Evolutionary conservation across 2,888 invertebrate species (phyloP).

Genomic region (Sclerodermus sp.): DNA sequence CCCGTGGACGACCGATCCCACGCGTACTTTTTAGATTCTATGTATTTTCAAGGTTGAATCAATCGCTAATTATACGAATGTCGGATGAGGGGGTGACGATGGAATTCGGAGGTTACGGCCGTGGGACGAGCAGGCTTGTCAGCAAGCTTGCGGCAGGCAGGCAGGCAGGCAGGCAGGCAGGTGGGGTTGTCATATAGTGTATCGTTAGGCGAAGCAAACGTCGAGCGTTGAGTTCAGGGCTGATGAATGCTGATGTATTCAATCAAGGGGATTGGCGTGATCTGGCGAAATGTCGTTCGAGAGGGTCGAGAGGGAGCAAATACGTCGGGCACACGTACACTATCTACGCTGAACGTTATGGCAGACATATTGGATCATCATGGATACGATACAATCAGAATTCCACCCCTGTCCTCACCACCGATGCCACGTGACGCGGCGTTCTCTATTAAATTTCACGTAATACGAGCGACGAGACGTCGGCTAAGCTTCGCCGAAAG

Average conservation of each 20-base stretch:
- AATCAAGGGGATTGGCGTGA: slow-evolving; percentile 43
- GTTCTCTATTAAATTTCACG: slow-evolving; percentile 47
- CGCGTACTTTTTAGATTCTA: no score
- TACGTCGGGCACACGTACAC: slow-evolving; percentile 13
- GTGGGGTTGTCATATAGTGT: no score
- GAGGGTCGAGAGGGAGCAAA: slow-evolving; percentile 15
- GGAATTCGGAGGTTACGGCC: no score
- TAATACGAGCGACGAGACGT: slow-evolving; percentile 36
- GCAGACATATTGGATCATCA: slow-evolving; percentile 48
- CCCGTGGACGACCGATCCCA: no score
- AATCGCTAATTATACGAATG: no score
- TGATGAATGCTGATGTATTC: slow-evolving; percentile 45
- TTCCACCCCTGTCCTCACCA: slow-evolving; percentile 34
- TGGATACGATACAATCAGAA: slow-evolving; percentile 49
- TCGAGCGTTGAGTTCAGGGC: not conserved
- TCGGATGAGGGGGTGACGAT: no score
- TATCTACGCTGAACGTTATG: slow-evolving; percentile 33
- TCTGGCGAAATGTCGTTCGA: slow-evolving; percentile 40
- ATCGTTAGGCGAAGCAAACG: no score
- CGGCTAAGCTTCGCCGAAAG: slow-evolving; percentile 25
- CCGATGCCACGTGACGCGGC: slow-evolving; percentile 30
- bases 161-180: no score
- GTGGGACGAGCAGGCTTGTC: no score
- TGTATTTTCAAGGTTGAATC: no score
- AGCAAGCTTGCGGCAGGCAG: no score